These are phyloP conservation scores for Geodia barretti DNA, from an alignment of 37 sponge, comb jelly and placozoan genomes.

Conservation along the genomic window DNA sequence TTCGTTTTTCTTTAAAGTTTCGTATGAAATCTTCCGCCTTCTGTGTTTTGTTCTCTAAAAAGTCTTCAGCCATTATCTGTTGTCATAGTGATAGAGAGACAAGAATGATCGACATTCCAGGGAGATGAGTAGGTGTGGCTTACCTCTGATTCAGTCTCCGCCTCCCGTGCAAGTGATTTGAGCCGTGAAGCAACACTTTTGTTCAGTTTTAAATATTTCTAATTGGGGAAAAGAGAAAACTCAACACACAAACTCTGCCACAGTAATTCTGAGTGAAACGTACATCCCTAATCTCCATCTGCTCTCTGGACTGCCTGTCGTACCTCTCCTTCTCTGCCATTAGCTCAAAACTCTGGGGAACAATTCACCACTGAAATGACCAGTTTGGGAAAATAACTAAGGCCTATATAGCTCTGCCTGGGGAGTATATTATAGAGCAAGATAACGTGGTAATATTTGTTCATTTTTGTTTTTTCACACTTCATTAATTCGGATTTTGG, in stretches of 20 bases:
- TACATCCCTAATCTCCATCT: neutral
- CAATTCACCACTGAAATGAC: no score
- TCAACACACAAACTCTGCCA: no score
- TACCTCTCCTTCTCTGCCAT: neutral
- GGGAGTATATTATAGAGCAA: no score
- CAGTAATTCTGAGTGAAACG: neutral
- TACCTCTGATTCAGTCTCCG: conserved; percentile 64
- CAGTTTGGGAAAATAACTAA: no score
- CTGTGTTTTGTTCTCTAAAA: conserved; percentile 49
- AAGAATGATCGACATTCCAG: no score
- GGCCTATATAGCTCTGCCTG: no score
- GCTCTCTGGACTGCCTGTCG: neutral
- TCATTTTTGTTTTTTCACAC: no score
- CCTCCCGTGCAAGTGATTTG: conserved; percentile 42
- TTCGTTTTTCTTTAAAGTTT: conserved; percentile 43
- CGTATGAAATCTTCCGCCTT: conserved; percentile 40
- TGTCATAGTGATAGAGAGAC: neutral
- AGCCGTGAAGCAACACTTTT: conserved; percentile 13
- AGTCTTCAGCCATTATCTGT: conserved; percentile 60
- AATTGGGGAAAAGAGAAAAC: neutral
- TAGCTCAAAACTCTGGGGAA: neutral
- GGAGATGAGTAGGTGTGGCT: neutral
- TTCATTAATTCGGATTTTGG: no score
- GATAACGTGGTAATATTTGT: no score
- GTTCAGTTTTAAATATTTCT: neutral